Evolutionary conservation across 2,888 invertebrate genomes (phyloP), one percentile per base, ranked within the genome.

Genomic region (Cephus nigrinus): DNA sequence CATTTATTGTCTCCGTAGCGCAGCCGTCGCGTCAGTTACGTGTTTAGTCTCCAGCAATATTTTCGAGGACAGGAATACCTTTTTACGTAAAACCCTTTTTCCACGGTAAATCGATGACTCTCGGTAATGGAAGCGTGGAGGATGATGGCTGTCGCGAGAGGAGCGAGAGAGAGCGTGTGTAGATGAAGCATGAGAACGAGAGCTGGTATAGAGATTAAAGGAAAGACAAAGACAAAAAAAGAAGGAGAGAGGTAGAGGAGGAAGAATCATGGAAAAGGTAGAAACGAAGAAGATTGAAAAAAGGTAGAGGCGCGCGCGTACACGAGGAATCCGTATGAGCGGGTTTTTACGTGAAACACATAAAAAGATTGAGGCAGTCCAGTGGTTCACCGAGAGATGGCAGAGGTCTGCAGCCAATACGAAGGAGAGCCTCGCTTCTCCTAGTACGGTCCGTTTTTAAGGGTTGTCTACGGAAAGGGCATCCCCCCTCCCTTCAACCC

Each of bases 331-430:
- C 85, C 82, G 82, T 81, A 80, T 82, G 81, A 82, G 83, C 85
- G 86, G 84, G 84, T 88, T 90, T 90, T 89, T 89, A 85, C 80
- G 82, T 71, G 86, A 86, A 87, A 84, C 80, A 77, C 83, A 83
- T 88, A 89, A 90, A 90, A 88, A 89, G 82, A 86, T 82, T 78
- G 80, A 85, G 76, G 81, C 83, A 87, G 90, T 91, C 86, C 89
- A 80, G 33, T 79, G 78, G 80, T 75, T 84, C 82, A 82, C 89
- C 90, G 86, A 90, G 87, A 91, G 91, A 91, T 91, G 91, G 91
- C 91, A 84, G 87, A 83, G 84, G 55, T 9, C 84, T 76, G 83
- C 83, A 82, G 83, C 84, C 82, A 86, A 86, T 82, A 79, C 78
- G 77, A 77, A 71, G 55, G 55, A 55, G 55, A 4, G 2, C 55